Conservation (phyloP, 2,888 invertebrate species). For the Drosophila demipolita region DNA sequence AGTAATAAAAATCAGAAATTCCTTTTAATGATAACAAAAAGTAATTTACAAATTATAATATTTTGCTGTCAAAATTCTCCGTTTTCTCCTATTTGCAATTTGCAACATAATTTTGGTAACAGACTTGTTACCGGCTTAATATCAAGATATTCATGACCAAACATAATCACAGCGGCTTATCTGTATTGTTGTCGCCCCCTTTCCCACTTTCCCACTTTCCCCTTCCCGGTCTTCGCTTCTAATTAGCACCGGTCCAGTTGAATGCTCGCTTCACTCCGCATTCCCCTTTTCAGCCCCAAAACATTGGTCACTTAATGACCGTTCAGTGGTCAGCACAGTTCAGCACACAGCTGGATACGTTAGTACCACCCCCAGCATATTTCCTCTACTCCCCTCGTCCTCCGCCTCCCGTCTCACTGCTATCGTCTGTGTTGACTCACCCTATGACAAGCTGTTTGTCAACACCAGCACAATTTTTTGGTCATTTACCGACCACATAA, state of each 20-base stretch:
- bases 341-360: conserved; percentile 31
- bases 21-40: background rate
- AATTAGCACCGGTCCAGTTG: conserved; percentile 5
- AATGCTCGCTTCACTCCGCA: conserved; percentile 9
- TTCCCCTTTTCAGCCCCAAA: conserved; percentile 30
- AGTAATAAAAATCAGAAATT: background rate
- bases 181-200: background rate
- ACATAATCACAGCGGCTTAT: conserved; percentile 13
- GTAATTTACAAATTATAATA: background rate
- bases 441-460: conserved; percentile 78
- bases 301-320: conserved; percentile 78
- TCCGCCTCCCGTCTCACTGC: background rate
- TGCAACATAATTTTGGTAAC: background rate
- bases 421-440: conserved; percentile 5
- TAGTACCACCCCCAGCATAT: conserved; percentile 4
- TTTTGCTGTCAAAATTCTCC: background rate
- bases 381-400: background rate
- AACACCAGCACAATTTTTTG: conserved; percentile 82
- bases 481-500: conserved; percentile 82
- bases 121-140: background rate
- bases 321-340: conserved; percentile 68
- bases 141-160: background rate
- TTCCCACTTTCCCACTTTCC: too few relatives aligned
- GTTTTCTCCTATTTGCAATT: fast-evolving
- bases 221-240: background rate